phyloP scores from a whole-genome alignment of 2,797 vertebrate genomes.

The Cryptoblepharus egeriae region DNA sequence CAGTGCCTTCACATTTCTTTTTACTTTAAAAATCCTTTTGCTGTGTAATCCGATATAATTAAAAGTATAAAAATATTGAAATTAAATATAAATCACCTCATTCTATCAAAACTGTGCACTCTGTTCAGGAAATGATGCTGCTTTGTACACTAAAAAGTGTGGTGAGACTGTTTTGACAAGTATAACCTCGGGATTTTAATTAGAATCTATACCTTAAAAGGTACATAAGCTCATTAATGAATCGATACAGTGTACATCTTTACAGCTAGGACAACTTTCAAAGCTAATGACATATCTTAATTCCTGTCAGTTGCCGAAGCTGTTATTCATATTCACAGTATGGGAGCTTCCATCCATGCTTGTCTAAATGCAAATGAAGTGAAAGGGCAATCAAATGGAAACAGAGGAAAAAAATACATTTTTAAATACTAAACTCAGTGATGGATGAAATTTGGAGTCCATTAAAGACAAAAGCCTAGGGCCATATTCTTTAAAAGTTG shows the following conservation, averaged over 20 bases:
- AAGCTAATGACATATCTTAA: constrained; percentile 61
- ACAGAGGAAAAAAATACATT: constrained; percentile 68
- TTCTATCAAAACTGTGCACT: constrained; percentile 62
- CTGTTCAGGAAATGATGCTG: constrained; percentile 59
- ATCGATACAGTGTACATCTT: constrained; percentile 47
- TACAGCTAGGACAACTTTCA: constrained; percentile 58
- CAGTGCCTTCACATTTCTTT: not conserved
- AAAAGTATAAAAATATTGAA: constrained; percentile 63
- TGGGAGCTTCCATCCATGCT: constrained; percentile 64
- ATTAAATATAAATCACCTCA: constrained; percentile 65
- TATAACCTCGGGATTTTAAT: constrained; percentile 63
- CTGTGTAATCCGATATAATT: constrained; percentile 47
- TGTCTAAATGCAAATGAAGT: constrained; percentile 72
- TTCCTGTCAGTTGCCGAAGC: constrained; percentile 65
- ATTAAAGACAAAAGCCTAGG: constrained; percentile 31
- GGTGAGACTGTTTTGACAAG: constrained; percentile 54
- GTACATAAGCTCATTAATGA: constrained; percentile 64
- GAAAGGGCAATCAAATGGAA: constrained; percentile 64
- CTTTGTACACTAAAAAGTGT: constrained; percentile 61
- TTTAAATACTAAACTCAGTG: constrained; percentile 61
- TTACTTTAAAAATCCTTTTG: constrained; percentile 40
- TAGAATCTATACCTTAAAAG: constrained; percentile 66
- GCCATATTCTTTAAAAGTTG: constrained; percentile 23
- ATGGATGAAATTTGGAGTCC: constrained; percentile 38
- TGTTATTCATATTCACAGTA: constrained; percentile 74